Base-by-base conservation (phyloP, 2,797 vertebrate species). In the Enteromius anoplus region DNA sequence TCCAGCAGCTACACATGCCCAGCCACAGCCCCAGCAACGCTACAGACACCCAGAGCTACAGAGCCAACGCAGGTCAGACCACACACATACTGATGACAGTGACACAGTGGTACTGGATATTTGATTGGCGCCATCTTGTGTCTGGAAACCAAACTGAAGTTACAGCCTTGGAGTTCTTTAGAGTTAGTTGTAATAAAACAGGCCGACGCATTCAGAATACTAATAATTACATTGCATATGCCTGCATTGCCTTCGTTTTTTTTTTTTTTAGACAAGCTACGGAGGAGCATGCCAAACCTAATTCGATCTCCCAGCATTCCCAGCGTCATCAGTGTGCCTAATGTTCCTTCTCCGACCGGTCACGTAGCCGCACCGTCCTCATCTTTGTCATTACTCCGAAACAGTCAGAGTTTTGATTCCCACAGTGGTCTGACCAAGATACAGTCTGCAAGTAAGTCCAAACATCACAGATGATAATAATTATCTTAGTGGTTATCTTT, bases 231-330 rank as follows among this genome's bases (percentile, higher is more conserved):
- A 40, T 40, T 40, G 7, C 32, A 37, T 37, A 37, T 37, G 34
- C 34, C 34, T 37, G 34, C 9, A 42, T 42, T 42, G 42, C 0
- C 10, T 10, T 37, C 32, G 32, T 37, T 9, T 45, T 45, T 42
- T 40, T 45, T 45, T 86, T 84, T 86, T 90, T 65, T 90, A 99
- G 98, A 99, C 90, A 98, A 97, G 86, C 95, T 99, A 82, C 94
- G 97, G 85, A 96, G 97, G 93, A 99, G 98, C 93, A 99, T 99
- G 98, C 98, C 98, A 85, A 99, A 98, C 89, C 93, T 99, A 3
- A 92, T 98, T 82, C 96, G 98, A 90, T 94, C 96, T 94, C 96
- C 97, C 88, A 99, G 98, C 94, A 97, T 98, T 97, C 95, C 97
- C 51, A 97, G 96, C 85, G 94, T 98, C 7, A 93, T 97, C 78